Base-by-base conservation (phyloP, 2,888 invertebrate genomes). In the Cosmopolites sordidus region DNA sequence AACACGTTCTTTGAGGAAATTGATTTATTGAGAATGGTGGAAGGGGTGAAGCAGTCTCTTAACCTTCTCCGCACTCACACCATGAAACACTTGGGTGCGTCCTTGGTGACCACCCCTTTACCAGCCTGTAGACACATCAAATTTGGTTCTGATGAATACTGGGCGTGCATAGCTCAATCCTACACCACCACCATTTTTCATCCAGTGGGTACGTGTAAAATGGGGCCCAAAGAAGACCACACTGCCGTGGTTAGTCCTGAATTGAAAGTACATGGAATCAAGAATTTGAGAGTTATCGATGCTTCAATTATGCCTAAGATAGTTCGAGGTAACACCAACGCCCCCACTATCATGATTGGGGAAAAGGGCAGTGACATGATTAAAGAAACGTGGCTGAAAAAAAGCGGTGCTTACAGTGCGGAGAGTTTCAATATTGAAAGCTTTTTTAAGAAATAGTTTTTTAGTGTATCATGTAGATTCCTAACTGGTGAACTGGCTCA, bases 111-210 rank as follows among this genome's bases (percentile, higher is more conserved):
- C 47, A 73, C 75, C 8, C 81, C 81, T 1, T 70, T 84, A n/a
- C 78, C 79, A 17, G 80, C 79, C 22, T 87, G 87, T 67, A 67
- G 71, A 4, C 67, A 73, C 1, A 75, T 77, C 52, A 62, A 70
- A 29, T 85, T 84, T 74, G 84, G 81, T 37, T 77, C 78, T 0
- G 79, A 84, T 62, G 79, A 79, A 3, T 88, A 88, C 68, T 84
- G 85, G 76, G 75, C 74, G 4, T 88, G 87, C 65, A 65, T 84
- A 2, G 73, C 80, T 0, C 80, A 76, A 58, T 78, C 82, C 38
- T 86, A 86, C 63, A 87, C 88, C 0, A 74, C 80, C 0, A 87
- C 87, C 0, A 83, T 87, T 52, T 86, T 75, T 64, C 86, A 87
- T 73, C 84, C 83, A 1, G 81, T 79, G 14, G 83, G 85, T 0